Evolutionary conservation across 2,888 invertebrate genomes (phyloP).

Genomic region (Drosophila sordidula): DNA sequence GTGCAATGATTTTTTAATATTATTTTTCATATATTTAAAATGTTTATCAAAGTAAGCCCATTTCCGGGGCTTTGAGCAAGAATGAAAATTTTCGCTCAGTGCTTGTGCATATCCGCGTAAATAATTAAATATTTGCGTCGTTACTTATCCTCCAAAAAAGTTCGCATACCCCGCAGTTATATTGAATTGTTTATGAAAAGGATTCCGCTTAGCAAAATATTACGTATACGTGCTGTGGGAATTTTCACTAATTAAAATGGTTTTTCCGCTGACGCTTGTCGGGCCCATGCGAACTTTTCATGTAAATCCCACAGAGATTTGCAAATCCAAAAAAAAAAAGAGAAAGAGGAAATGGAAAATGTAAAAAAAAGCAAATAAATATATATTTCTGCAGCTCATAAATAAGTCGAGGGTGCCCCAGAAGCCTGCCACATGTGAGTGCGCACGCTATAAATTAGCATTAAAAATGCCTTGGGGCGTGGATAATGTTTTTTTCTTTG

Average conservation of each 20-base stretch:
- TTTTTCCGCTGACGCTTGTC: constrained; percentile 61
- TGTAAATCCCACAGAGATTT: constrained; percentile 68
- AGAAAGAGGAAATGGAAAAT: constrained; percentile 1
- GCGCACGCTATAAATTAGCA: constrained; percentile 73
- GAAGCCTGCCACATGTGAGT: constrained; percentile 47
- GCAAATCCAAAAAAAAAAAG: constrained; percentile 45
- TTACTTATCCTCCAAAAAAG: constrained; percentile 3
- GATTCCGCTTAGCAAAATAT: constrained; percentile 50
- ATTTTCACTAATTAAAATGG: constrained; percentile 78
- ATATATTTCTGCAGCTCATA: constrained; percentile 62
- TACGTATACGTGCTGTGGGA: constrained; percentile 61
- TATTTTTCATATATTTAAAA: neutral
- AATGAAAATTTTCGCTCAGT: neutral
- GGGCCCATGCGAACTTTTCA: constrained; percentile 19
- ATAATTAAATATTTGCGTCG: constrained; percentile 1
- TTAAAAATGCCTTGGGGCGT: constrained; percentile 70
- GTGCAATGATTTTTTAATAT: no score
- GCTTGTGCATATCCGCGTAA: neutral
- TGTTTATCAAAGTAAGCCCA: no score
- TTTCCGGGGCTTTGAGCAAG: neutral
- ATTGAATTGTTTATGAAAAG: constrained; percentile 23
- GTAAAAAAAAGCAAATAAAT: constrained; percentile 31
- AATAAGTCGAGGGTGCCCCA: constrained; percentile 58
- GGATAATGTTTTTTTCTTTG: constrained; percentile 42
- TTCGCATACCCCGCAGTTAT: neutral